Conservation (phyloP, 2,888 invertebrate species). For the Pilophorus perplexus region DNA sequence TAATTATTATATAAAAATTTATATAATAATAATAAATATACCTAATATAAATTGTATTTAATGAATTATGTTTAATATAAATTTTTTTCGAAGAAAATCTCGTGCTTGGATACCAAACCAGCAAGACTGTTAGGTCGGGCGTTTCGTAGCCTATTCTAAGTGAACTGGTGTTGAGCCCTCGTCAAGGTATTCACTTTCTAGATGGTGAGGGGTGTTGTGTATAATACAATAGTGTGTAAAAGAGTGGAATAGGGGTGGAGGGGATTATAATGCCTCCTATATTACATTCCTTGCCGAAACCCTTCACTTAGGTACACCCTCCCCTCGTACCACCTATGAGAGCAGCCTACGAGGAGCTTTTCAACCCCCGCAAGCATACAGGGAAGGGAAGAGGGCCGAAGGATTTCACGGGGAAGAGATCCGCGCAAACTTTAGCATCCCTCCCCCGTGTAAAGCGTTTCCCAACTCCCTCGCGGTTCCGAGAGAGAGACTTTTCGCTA, state of each 20-base stretch:
- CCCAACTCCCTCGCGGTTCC: background rate
- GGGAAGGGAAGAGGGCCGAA: too few species aligned
- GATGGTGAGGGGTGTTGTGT: background rate
- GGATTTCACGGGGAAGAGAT: background rate
- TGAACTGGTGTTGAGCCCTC: background rate
- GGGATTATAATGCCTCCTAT: slow-evolving; percentile 17
- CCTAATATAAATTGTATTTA: too few species aligned
- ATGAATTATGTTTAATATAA: too few species aligned
- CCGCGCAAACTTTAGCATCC: slow-evolving; percentile 13
- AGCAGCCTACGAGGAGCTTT: too few species aligned
- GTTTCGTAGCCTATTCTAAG: background rate
- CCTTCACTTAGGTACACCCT: slow-evolving; percentile 10
- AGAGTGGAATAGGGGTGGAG: too few species aligned
- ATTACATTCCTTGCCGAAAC: slow-evolving; percentile 17
- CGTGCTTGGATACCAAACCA: too few species aligned
- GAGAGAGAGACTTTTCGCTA: slow-evolving; percentile 1
- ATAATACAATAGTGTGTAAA: too few species aligned
- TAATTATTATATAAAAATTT: too few species aligned
- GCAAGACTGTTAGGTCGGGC: background rate
- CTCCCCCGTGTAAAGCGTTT: background rate
- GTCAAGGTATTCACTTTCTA: background rate
- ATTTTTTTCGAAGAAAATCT: too few species aligned
- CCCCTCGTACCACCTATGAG: background rate
- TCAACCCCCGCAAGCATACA: background rate
- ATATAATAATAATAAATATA: too few species aligned